phyloP scores from a whole-genome alignment of 2,113 vertebrate genomes.

The Acrocephalus kingi region DNA sequence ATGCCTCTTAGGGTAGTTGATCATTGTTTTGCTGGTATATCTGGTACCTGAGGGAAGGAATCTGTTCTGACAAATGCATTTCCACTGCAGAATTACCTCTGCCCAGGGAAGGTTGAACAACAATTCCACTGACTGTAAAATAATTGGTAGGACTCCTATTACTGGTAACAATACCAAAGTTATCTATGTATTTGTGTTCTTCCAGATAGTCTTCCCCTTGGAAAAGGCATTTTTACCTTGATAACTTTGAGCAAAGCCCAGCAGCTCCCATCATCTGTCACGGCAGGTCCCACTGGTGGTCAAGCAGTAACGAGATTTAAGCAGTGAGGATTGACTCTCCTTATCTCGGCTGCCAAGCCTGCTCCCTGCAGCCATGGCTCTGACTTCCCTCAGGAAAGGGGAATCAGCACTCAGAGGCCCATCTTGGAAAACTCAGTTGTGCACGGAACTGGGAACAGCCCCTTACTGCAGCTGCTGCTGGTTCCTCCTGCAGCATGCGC shows the following conservation, averaged over 20 bases:
- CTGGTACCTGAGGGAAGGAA: background rate
- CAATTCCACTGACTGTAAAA: background rate
- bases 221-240: background rate
- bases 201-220: background rate
- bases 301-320: background rate
- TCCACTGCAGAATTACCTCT: background rate
- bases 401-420: accelerated
- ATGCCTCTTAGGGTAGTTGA: background rate
- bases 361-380: background rate
- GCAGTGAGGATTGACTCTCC: background rate
- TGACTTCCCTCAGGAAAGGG: background rate
- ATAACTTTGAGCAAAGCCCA: background rate
- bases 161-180: background rate
- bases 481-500: accelerated
- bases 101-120: background rate
- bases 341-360: background rate
- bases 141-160: background rate
- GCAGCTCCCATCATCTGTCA: background rate
- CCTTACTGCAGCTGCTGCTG: background rate
- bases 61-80: background rate
- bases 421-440: background rate
- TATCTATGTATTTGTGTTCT: background rate
- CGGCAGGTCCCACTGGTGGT: background rate
- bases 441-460: background rate
- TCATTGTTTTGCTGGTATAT: background rate